phyloP scores from a whole-genome alignment of 2,888 invertebrate genomes.

The Folsomia manolachei region DNA sequence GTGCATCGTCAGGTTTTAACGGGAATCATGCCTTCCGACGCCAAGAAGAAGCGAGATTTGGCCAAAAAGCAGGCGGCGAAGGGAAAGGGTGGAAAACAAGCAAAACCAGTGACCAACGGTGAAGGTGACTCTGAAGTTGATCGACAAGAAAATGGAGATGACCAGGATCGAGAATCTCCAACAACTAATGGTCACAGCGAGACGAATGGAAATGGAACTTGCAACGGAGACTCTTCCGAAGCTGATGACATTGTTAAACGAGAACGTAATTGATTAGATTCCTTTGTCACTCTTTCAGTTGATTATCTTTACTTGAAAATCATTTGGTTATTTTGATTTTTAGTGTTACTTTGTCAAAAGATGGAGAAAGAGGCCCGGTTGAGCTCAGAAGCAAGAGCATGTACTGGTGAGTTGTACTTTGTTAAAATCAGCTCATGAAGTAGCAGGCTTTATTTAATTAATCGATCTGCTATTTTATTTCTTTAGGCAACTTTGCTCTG shows the following conservation, averaged over 20 bases:
- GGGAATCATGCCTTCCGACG: conserved; percentile 88
- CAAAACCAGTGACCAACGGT: conserved; percentile 56
- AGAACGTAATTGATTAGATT: conserved; percentile 63
- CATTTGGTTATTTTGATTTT: conserved; percentile 48
- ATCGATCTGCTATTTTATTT: background rate
- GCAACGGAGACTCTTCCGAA: conserved; percentile 43
- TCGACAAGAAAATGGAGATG: conserved; percentile 54
- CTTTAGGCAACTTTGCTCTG: conserved; percentile 65
- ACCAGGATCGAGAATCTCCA: conserved; percentile 21
- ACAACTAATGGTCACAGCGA: conserved; percentile 40
- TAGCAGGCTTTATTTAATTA: background rate
- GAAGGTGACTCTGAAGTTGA: conserved; percentile 53
- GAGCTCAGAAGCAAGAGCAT: conserved; percentile 88
- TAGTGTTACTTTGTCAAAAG: conserved; percentile 80
- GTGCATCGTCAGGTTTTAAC: too few species aligned
- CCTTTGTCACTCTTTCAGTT: background rate
- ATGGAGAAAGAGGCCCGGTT: conserved; percentile 86
- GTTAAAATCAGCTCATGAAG: background rate
- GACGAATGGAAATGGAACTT: conserved; percentile 25
- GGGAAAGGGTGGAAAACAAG: conserved; percentile 53
- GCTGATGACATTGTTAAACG: conserved; percentile 61
- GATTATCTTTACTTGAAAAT: background rate
- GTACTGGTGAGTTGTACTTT: conserved; percentile 72
- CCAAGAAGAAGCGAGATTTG: conserved; percentile 95
- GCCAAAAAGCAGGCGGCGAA: conserved; percentile 94